Conservation (phyloP, 2,113 vertebrate species). For the Entomyzon cyanotis region DNA sequence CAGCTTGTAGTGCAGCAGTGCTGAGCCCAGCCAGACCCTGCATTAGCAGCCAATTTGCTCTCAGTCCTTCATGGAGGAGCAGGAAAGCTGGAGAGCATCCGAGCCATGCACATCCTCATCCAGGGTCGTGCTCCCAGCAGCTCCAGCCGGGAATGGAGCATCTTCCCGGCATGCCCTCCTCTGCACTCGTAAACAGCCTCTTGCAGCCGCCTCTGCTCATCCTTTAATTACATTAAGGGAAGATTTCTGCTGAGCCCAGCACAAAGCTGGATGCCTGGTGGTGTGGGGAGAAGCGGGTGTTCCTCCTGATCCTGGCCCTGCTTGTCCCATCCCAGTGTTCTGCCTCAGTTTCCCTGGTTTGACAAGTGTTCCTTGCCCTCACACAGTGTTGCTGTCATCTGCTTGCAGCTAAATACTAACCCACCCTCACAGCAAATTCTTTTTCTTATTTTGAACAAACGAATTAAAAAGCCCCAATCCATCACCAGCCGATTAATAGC, state of each 20-base stretch:
- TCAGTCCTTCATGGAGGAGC: not conserved
- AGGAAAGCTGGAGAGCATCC: not conserved
- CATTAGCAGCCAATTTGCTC: slow-evolving; percentile 6
- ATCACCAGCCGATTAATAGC: not conserved
- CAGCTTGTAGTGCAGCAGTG: not conserved
- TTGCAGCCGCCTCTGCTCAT: not conserved
- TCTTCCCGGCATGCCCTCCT: slow-evolving; percentile 33
- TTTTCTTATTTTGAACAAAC: not conserved
- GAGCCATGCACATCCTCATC: not conserved
- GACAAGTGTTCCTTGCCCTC: not conserved
- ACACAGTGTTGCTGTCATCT: not conserved
- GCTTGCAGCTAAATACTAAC: not conserved
- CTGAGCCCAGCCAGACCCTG: not conserved
- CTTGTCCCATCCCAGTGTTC: not conserved
- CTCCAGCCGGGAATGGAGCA: not conserved
- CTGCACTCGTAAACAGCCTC: not conserved
- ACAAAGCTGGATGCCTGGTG: not conserved
- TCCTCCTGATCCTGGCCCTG: not conserved
- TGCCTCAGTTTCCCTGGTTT: not conserved
- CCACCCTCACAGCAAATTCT: accelerated
- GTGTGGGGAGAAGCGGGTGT: accelerated
- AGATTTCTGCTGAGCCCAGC: slow-evolving; percentile 34
- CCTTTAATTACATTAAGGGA: slow-evolving; percentile 42
- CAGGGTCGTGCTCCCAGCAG: not conserved
- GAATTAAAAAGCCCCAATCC: not conserved